Evolutionary conservation across 1,140 invertebrate genomes (phyloP).

Genomic region (Macrosteles quadrilineatus): DNA sequence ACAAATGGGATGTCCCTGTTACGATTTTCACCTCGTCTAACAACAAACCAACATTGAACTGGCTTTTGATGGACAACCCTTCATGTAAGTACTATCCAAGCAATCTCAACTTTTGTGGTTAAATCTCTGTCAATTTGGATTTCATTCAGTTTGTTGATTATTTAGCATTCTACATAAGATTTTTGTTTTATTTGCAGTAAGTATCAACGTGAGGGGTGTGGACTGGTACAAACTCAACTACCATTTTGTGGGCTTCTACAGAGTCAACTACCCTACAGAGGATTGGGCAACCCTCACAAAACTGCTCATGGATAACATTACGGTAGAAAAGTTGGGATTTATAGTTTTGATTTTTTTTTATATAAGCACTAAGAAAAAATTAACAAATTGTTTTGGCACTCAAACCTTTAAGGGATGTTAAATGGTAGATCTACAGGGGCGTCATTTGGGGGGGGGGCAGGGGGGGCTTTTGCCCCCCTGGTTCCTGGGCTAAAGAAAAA

Average conservation of each 20-base stretch:
- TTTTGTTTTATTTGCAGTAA: constrained; percentile 32
- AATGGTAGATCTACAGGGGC: too few species aligned
- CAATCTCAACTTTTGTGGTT: too few species aligned
- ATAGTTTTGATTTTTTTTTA: constrained; percentile 30
- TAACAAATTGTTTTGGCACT: too few species aligned
- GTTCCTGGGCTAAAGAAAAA: too few species aligned
- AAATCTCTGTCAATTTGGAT: too few species aligned
- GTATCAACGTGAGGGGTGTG: constrained; percentile 40
- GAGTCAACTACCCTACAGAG: constrained; percentile 74
- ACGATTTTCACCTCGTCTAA: constrained; percentile 68
- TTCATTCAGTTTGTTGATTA: background rate
- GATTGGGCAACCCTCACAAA: constrained; percentile 67
- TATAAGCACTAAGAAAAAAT: constrained; percentile 7
- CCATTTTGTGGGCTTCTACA: constrained; percentile 83
- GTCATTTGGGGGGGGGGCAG: too few species aligned
- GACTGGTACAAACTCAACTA: constrained; percentile 87
- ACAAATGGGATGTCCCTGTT: constrained; percentile 82
- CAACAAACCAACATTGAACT: constrained; percentile 42
- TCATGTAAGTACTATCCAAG: constrained; percentile 56
- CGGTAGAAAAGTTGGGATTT: too few species aligned
- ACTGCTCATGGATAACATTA: constrained; percentile 56
- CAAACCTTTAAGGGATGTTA: too few species aligned
- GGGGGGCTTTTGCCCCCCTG: too few species aligned
- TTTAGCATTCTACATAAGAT: too few species aligned
- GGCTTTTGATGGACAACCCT: constrained; percentile 60